phyloP scores from a whole-genome alignment of 2,797 vertebrate species.

The Lepidocolaptes lacrymiger region DNA sequence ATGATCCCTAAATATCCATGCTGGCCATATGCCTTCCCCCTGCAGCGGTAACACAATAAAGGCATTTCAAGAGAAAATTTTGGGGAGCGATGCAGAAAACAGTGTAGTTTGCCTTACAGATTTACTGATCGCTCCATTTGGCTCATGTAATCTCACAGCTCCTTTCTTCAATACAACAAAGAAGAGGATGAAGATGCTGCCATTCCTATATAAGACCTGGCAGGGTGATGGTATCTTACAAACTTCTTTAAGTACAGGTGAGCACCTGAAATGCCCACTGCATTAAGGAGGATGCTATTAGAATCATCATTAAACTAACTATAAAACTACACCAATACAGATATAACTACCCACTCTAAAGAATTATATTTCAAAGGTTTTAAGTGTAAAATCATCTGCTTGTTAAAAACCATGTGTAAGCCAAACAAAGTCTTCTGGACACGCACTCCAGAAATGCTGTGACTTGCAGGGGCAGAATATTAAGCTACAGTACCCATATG shows the following conservation, averaged over 20 bases:
- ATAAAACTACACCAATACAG: neutral
- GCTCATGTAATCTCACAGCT: neutral
- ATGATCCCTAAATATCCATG: neutral
- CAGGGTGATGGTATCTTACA: neutral
- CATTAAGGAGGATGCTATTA: neutral
- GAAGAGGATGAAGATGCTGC: neutral
- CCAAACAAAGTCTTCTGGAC: neutral
- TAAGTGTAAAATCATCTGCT: neutral
- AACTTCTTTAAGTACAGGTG: neutral
- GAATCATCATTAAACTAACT: neutral
- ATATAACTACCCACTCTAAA: neutral
- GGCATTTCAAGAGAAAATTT: neutral
- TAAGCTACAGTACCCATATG: rapidly evolving
- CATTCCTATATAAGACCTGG: neutral
- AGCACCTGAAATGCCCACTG: neutral
- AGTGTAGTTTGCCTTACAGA: neutral
- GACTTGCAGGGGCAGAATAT: neutral
- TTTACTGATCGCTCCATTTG: neutral
- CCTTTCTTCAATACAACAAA: neutral
- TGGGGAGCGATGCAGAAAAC: neutral
- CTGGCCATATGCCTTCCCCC: neutral
- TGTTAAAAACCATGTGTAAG: neutral
- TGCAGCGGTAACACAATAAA: neutral
- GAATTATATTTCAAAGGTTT: neutral
- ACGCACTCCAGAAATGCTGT: neutral